phyloP scores from a whole-genome alignment of 2,113 vertebrate species.

The Phylloscopus trochiloides region DNA sequence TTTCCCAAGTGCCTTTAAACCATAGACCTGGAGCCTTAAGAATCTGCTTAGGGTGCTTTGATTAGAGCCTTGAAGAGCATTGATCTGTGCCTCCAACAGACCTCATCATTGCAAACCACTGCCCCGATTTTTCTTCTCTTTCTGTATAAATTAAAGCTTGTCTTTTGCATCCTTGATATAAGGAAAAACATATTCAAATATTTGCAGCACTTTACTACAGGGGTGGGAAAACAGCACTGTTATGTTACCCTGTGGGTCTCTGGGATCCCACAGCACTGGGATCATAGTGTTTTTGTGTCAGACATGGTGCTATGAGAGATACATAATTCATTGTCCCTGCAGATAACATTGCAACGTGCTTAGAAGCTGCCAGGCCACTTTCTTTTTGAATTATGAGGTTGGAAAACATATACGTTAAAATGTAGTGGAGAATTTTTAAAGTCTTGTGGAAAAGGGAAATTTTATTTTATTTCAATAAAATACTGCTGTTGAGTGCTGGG shows the following conservation, averaged over 20 bases:
- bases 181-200: background rate
- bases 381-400: constrained; percentile 14
- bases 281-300: constrained; percentile 3
- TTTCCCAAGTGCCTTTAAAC: background rate
- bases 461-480: background rate
- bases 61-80: background rate
- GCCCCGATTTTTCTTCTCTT: background rate
- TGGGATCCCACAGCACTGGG: background rate
- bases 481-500: background rate
- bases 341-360: constrained; percentile 23
- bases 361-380: constrained; percentile 17
- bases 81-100: background rate
- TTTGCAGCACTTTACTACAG: background rate
- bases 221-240: background rate
- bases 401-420: constrained; percentile 20
- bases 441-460: background rate
- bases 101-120: background rate
- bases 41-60: background rate
- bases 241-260: background rate
- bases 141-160: background rate
- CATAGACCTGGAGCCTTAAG: background rate
- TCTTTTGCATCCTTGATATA: background rate
- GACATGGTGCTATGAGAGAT: background rate
- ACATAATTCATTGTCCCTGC: constrained; percentile 48
- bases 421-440: constrained; percentile 6